Conservation (phyloP, 2,113 vertebrate genomes). For the Callospermophilus lateralis region DNA sequence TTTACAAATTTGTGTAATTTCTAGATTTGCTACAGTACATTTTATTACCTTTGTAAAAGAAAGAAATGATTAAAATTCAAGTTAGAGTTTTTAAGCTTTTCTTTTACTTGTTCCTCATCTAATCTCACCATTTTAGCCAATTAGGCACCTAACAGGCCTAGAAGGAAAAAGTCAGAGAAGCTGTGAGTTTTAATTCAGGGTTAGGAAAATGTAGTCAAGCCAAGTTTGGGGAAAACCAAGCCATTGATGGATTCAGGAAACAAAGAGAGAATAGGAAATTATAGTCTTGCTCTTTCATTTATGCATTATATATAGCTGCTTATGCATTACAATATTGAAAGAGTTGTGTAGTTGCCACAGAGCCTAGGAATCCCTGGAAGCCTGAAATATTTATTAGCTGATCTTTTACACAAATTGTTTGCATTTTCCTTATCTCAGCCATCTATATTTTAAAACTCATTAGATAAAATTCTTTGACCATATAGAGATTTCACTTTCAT, state of each 20-base stretch:
- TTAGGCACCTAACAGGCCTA: constrained; percentile 46
- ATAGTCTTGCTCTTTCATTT: not conserved
- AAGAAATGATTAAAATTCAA: constrained; percentile 42
- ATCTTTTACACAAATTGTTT: not conserved
- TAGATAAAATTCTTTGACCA: constrained; percentile 1
- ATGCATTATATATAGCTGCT: not conserved
- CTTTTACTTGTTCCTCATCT: constrained; percentile 11
- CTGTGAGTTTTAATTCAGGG: constrained; percentile 52
- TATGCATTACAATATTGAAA: not conserved
- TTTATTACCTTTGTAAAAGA: constrained; percentile 40
- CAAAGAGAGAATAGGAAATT: not conserved
- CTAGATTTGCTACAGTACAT: not conserved
- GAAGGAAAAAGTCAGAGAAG: constrained; percentile 35
- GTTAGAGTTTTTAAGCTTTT: not conserved
- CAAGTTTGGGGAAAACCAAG: not conserved
- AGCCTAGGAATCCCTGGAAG: not conserved
- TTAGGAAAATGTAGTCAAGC: not conserved
- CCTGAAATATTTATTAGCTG: not conserved
- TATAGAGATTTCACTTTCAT: not conserved
- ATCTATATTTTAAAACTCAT: not conserved
- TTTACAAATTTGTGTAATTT: not conserved
- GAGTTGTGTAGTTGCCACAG: not conserved
- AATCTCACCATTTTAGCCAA: constrained; percentile 34
- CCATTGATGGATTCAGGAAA: not conserved
- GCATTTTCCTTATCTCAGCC: not conserved